These are phyloP conservation scores for Balanococcus diminutus DNA, from an alignment of 2,888 invertebrate species.

Conservation along the genomic window DNA sequence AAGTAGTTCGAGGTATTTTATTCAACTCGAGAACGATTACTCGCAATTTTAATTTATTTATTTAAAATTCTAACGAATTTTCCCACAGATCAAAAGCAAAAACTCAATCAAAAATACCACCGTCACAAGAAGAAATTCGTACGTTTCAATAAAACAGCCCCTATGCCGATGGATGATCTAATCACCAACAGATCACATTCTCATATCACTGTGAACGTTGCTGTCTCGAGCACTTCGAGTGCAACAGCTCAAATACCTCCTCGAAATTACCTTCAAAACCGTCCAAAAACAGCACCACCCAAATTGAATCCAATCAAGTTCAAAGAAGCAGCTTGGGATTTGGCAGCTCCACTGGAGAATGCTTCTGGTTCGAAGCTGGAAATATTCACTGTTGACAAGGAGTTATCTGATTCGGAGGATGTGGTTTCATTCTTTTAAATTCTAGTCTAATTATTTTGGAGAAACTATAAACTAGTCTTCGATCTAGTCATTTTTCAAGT, in stretches of 20 bases:
- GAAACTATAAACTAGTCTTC: neutral
- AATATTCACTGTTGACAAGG: neutral
- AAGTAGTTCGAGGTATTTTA: constrained; percentile 3
- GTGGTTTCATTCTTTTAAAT: constrained; percentile 8
- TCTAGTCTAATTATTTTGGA: neutral
- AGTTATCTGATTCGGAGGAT: neutral
- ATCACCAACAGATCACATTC: neutral
- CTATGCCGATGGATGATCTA: constrained; percentile 26
- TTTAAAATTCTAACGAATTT: neutral
- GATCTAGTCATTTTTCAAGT: neutral
- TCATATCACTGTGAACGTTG: neutral
- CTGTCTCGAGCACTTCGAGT: neutral
- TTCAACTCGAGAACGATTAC: too few species aligned
- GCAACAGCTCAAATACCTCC: neutral
- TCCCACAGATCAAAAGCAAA: constrained; percentile 17
- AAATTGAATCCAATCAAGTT: constrained; percentile 8
- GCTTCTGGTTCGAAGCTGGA: neutral
- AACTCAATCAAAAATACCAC: constrained; percentile 8
- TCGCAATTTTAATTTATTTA: neutral
- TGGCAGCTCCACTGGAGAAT: constrained; percentile 3
- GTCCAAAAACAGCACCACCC: constrained; percentile 45
- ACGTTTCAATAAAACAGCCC: constrained; percentile 48
- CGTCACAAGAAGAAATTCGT: constrained; percentile 37
- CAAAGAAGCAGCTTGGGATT: constrained; percentile 43
- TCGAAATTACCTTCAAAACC: constrained; percentile 28